A percentile compares a stretch with the other conserved stretches of the same genome.
Conservation (phyloP, 2,113 vertebrate species). For the Zapornia atra region DNA sequence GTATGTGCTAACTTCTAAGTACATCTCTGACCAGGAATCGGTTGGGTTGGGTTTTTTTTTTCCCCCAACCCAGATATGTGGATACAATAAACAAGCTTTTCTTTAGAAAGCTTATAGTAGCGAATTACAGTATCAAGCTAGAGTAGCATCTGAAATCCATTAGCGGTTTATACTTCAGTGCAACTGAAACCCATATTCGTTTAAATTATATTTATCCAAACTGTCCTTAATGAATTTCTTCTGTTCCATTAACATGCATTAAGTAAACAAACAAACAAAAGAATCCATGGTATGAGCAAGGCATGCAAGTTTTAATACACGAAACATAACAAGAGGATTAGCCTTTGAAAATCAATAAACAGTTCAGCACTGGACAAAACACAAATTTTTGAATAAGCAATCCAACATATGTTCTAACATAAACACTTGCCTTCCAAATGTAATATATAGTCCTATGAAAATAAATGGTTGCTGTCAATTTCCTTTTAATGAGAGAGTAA, state of each 20-base stretch:
- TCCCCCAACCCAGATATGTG: neutral
- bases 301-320: constrained; percentile 74
- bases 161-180: constrained; percentile 71
- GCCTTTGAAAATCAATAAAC: constrained; percentile 65
- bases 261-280: constrained; percentile 67
- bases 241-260: constrained; percentile 75
- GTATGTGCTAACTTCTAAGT: constrained; percentile 50
- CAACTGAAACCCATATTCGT: constrained; percentile 30
- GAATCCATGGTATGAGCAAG: constrained; percentile 49
- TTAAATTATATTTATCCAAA: constrained; percentile 49
- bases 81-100: constrained; percentile 45
- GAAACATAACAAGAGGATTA: constrained; percentile 71
- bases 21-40: neutral
- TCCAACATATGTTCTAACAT: constrained; percentile 70
- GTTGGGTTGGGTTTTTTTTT: neutral
- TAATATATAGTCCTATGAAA: constrained; percentile 70
- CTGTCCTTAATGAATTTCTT: constrained; percentile 70
- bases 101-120: constrained; percentile 11
- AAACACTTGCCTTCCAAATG: constrained; percentile 73
- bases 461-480: constrained; percentile 74
- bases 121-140: constrained; percentile 32
- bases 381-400: constrained; percentile 59
- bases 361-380: constrained; percentile 66
- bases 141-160: constrained; percentile 74
- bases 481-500: constrained; percentile 64